Evolutionary conservation across 2,888 invertebrate genomes (phyloP).

Genomic region (Platycheirus rosarum): DNA sequence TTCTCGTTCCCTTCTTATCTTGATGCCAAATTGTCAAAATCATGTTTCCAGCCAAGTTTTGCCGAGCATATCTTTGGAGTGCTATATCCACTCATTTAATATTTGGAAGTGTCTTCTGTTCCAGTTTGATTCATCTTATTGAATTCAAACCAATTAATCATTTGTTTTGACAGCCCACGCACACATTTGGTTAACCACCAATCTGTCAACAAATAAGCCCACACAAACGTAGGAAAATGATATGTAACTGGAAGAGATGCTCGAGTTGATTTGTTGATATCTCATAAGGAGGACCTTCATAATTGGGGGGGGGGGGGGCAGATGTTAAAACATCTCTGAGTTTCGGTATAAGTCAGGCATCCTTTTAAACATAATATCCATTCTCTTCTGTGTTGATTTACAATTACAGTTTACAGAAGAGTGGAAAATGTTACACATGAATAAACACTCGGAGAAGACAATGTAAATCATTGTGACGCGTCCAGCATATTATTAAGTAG

Average conservation of each 20-base stretch:
- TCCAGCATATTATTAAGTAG: background rate
- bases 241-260: conserved; percentile 28
- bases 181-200: conserved; percentile 34
- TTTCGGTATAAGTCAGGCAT: background rate
- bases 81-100: too few species aligned
- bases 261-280: conserved; percentile 34
- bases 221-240: conserved; percentile 23
- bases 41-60: too few species aligned
- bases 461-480: conserved; percentile 18
- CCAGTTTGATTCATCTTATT: conserved; percentile 15
- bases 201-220: conserved; percentile 48
- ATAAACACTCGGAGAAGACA: conserved; percentile 9
- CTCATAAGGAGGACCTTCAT: conserved; percentile 23
- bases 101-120: too few species aligned
- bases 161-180: conserved; percentile 27
- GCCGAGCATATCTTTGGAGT: too few species aligned
- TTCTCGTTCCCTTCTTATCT: too few species aligned
- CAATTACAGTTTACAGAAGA: conserved; percentile 24
- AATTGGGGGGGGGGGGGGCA: background rate
- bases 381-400: conserved; percentile 22
- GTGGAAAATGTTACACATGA: conserved; percentile 28
- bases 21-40: too few species aligned
- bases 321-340: conserved; percentile 5
- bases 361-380: background rate
- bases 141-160: conserved; percentile 54